Evolutionary conservation across 1,140 invertebrate species (phyloP).

Genomic region (Trissolcus basalis): DNA sequence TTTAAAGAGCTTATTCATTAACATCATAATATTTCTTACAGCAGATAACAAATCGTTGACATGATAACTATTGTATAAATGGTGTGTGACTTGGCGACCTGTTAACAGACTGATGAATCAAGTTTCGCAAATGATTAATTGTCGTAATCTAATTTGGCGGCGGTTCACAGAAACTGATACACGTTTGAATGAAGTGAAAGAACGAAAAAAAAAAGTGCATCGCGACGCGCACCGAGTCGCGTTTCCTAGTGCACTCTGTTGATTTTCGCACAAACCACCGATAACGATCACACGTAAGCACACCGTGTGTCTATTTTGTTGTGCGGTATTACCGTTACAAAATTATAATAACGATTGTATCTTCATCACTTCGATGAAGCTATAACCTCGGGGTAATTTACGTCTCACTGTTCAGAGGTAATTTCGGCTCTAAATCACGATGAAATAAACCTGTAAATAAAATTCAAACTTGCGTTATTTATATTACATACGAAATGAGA

Average conservation of each 20-base stretch:
- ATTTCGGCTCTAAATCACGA: constrained; percentile 33
- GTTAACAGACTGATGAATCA: too few relatives aligned
- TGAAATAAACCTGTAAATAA: background rate
- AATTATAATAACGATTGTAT: constrained; percentile 55
- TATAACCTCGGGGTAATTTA: constrained; percentile 30
- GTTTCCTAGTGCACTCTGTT: constrained; percentile 4
- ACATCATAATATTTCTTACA: too few relatives aligned
- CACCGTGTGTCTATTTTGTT: constrained; percentile 39
- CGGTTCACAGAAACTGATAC: too few relatives aligned
- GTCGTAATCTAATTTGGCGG: too few relatives aligned
- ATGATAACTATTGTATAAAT: too few relatives aligned
- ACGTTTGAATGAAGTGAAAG: too few relatives aligned
- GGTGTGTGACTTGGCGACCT: too few relatives aligned
- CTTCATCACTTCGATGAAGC: constrained; percentile 36
- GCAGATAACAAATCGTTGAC: too few relatives aligned
- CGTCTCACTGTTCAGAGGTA: constrained; percentile 26
- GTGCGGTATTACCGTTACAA: constrained; percentile 37
- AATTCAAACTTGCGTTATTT: constrained; percentile 15
- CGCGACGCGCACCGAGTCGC: background rate
- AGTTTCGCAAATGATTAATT: too few relatives aligned
- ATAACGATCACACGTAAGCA: constrained; percentile 31
- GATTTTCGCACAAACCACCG: constrained; percentile 39
- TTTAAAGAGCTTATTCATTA: too few relatives aligned
- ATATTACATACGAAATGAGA: constrained; percentile 21
- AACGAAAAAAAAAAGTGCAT: too few relatives aligned